Evolutionary conservation across 1,140 invertebrate genomes (phyloP).

Genomic region (Telenomus remus): DNA sequence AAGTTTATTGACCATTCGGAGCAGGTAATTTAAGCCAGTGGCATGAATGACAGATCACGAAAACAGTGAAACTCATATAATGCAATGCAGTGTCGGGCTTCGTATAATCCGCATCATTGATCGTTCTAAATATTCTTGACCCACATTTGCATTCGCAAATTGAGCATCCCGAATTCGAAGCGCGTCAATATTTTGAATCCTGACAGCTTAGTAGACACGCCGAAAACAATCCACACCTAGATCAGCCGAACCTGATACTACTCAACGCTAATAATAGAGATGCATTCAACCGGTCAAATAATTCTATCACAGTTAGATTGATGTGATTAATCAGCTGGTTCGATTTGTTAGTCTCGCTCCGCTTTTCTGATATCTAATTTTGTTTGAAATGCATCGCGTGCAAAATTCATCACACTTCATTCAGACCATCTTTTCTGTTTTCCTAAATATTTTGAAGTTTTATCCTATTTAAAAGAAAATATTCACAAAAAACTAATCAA

Average conservation of each 20-base stretch:
- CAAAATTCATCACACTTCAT: too few species aligned
- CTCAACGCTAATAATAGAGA: not conserved
- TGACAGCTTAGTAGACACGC: slow-evolving; percentile 4
- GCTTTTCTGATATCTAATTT: too few species aligned
- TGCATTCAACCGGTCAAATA: slow-evolving; percentile 11
- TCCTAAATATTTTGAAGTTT: too few species aligned
- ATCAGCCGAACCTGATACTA: slow-evolving; percentile 4
- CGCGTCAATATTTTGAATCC: slow-evolving; percentile 40
- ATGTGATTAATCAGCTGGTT: slow-evolving; percentile 23
- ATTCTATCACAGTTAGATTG: slow-evolving; percentile 28
- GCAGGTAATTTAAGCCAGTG: slow-evolving; percentile 29
- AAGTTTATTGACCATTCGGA: slow-evolving; percentile 38
- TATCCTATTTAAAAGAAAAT: too few species aligned
- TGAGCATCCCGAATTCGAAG: slow-evolving; percentile 41
- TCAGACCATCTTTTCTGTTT: too few species aligned
- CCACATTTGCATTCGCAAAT: slow-evolving; percentile 43
- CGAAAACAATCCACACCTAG: slow-evolving; percentile 33
- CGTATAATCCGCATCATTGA: slow-evolving; percentile 54
- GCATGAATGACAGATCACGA: slow-evolving; percentile 32
- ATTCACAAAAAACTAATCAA: too few species aligned
- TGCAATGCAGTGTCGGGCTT: slow-evolving; percentile 42
- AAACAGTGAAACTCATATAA: slow-evolving; percentile 38
- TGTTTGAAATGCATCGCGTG: too few species aligned
- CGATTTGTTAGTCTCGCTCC: too few species aligned
- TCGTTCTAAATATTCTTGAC: slow-evolving; percentile 59